phyloP scores from a whole-genome alignment of 2,797 vertebrate species.

The Chloroceryle inda region DNA sequence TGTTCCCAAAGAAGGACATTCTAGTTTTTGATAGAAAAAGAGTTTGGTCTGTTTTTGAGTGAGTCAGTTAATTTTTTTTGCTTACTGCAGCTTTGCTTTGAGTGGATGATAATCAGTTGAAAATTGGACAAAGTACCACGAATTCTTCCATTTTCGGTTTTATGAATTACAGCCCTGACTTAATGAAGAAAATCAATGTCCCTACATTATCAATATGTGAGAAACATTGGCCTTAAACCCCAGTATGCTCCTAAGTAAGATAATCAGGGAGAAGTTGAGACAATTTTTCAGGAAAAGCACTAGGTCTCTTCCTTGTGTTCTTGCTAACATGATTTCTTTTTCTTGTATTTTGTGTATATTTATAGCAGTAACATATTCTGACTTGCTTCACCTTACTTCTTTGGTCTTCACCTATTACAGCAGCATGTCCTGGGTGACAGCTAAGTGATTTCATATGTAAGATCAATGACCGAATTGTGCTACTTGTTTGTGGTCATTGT shows the following conservation, averaged over 20 bases:
- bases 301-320: background rate
- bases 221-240: background rate
- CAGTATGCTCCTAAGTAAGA: background rate
- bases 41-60: background rate
- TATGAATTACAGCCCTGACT: conserved; percentile 18
- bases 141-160: conserved; percentile 16
- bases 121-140: background rate
- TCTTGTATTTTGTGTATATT: background rate
- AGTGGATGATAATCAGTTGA: background rate
- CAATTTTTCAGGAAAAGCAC: background rate
- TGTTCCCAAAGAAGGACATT: background rate
- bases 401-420: background rate
- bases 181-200: conserved; percentile 29
- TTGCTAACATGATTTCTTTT: background rate
- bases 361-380: background rate
- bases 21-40: conserved; percentile 1
- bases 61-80: conserved; percentile 42
- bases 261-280: background rate
- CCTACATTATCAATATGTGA: background rate
- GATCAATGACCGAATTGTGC: background rate
- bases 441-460: background rate
- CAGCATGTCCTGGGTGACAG: background rate
- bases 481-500: background rate
- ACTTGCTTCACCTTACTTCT: background rate
- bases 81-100: conserved; percentile 26